These are phyloP conservation scores for Urechis unicinctus DNA, from an alignment of 2,888 invertebrate species.

Conservation along the genomic window DNA sequence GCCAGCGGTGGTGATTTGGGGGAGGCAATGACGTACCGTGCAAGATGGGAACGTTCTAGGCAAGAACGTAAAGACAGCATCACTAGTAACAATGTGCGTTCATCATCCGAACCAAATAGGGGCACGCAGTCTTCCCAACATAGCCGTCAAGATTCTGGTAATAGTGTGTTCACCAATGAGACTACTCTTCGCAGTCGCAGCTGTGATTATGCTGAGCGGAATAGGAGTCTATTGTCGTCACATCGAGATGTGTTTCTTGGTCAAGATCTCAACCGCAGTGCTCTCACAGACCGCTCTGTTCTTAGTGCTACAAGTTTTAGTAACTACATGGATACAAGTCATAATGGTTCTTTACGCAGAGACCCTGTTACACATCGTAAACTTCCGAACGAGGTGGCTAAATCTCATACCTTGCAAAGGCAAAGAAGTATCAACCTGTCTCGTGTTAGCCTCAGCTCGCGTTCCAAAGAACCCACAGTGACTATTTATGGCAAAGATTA, in stretches of 20 bases:
- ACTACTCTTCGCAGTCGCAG: neutral
- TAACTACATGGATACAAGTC: neutral
- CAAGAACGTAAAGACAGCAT: neutral
- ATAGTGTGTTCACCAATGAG: too few relatives aligned
- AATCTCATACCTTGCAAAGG: conserved; percentile 2
- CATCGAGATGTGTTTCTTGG: too few relatives aligned
- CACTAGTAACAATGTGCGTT: neutral
- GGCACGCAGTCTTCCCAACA: too few relatives aligned
- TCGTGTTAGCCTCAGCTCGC: neutral
- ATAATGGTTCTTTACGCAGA: neutral
- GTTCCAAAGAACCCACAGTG: neutral
- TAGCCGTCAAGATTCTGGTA: too few relatives aligned
- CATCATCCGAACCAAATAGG: neutral
- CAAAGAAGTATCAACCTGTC: conserved; percentile 1
- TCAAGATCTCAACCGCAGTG: neutral
- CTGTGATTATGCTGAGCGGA: neutral
- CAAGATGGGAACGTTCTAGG: neutral
- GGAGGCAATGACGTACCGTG: neutral
- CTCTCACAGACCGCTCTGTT: neutral
- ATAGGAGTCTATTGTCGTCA: neutral
- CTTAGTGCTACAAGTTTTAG: too few relatives aligned
- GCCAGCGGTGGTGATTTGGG: too few relatives aligned
- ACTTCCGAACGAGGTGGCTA: conserved; percentile 2
- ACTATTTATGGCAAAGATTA: conserved; percentile 35
- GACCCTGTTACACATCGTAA: conserved; percentile 6